phyloP scores from a whole-genome alignment of 2,888 invertebrate genomes.

The Limnephilus rhombicus region DNA sequence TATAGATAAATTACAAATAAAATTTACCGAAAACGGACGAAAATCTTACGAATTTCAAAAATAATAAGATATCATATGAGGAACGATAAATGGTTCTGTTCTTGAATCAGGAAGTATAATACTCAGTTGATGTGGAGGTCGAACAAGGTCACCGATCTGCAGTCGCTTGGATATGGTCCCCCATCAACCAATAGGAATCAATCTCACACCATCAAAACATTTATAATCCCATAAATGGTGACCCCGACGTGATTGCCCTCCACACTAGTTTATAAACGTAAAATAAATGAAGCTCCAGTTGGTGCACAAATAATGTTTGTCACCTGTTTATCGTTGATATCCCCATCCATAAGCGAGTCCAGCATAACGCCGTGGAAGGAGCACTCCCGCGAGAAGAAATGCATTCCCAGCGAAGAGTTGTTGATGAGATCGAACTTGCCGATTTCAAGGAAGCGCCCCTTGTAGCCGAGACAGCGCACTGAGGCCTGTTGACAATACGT shows the following conservation, averaged over 20 bases:
- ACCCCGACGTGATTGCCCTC: too few relatives aligned
- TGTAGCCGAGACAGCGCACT: constrained; percentile 76
- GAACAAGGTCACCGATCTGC: too few relatives aligned
- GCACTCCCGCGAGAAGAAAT: constrained; percentile 80
- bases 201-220: too few relatives aligned
- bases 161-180: too few relatives aligned
- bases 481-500: constrained; percentile 71
- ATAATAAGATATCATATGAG: too few relatives aligned
- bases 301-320: background rate
- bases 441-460: constrained; percentile 86
- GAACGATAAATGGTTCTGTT: too few relatives aligned
- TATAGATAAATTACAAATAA: too few relatives aligned
- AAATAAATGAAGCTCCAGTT: background rate
- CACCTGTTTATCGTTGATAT: constrained; percentile 73
- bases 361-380: constrained; percentile 79
- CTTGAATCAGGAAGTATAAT: too few relatives aligned
- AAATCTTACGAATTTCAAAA: too few relatives aligned
- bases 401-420: constrained; percentile 82
- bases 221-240: too few relatives aligned
- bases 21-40: too few relatives aligned
- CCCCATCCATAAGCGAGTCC: constrained; percentile 75
- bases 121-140: background rate
- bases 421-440: constrained; percentile 87
- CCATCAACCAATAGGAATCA: too few relatives aligned
- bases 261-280: background rate